Evolutionary conservation across 2,113 vertebrate species (phyloP).

Genomic region (Ciconia stormi): DNA sequence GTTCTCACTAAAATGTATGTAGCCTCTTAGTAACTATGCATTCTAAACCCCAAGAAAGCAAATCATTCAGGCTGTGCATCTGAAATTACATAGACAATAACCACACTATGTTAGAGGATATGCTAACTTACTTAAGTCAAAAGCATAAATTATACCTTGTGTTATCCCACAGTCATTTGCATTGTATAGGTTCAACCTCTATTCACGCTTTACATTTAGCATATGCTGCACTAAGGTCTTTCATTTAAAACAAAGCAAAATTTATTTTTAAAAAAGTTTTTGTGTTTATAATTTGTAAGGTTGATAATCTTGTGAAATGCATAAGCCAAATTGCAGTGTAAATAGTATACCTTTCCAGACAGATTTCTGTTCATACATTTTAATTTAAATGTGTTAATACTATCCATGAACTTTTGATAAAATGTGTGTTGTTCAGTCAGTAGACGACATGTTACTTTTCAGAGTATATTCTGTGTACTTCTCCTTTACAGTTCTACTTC

Average conservation of each 20-base stretch:
- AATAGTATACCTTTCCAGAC: not conserved
- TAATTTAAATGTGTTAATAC: not conserved
- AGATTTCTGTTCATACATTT: conserved; percentile 29
- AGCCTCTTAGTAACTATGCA: not conserved
- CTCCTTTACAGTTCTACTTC: conserved; percentile 81
- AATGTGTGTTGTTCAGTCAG: not conserved
- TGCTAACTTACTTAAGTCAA: not conserved
- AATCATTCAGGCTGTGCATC: not conserved
- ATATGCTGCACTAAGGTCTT: not conserved
- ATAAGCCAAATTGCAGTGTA: not conserved
- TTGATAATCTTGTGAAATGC: not conserved
- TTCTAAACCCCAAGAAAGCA: not conserved
- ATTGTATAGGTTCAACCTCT: not conserved
- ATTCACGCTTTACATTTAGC: not conserved
- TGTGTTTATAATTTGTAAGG: not conserved
- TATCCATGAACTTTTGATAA: conserved; percentile 1
- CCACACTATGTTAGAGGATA: not conserved
- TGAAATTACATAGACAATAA: not conserved
- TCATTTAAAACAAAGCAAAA: not conserved
- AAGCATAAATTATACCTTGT: not conserved
- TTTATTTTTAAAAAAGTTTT: not conserved
- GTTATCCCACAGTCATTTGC: not conserved
- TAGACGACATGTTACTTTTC: conserved; percentile 32
- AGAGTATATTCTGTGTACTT: conserved; percentile 49
- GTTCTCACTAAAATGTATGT: not conserved